phyloP scores from a whole-genome alignment of 2,888 invertebrate species.

The Nebria salina region DNA sequence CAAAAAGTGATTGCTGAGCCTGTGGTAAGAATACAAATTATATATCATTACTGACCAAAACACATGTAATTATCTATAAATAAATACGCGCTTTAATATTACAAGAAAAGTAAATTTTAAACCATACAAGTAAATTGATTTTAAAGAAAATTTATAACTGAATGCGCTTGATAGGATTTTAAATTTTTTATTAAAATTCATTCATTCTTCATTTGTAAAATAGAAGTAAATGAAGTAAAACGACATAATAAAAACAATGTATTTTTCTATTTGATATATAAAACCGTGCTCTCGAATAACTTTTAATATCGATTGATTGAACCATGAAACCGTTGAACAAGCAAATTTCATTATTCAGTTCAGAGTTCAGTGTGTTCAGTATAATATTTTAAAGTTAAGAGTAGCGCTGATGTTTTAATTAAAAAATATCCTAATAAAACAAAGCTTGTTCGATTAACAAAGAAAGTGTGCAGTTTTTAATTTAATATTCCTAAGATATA shows the following conservation, averaged over 20 bases:
- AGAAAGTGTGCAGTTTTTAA: background rate
- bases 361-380: background rate
- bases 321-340: background rate
- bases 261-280: background rate
- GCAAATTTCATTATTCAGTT: background rate
- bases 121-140: too few species aligned
- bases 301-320: background rate
- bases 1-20: constrained; percentile 34
- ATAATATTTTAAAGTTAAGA: background rate
- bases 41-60: background rate
- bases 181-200: too few species aligned
- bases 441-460: background rate
- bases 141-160: too few species aligned
- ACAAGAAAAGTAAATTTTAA: too few species aligned
- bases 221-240: background rate
- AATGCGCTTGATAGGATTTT: too few species aligned
- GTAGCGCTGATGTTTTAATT: background rate
- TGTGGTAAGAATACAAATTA: constrained; percentile 23
- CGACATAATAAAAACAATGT: background rate
- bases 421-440: background rate
- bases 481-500: background rate
- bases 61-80: too few species aligned
- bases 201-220: background rate
- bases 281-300: background rate
- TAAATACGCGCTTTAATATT: too few species aligned